A percentile compares a stretch with the other conserved stretches of the same genome.
phyloP scores from a whole-genome alignment of 2,113 vertebrate genomes.

The Pardalotus punctatus region DNA sequence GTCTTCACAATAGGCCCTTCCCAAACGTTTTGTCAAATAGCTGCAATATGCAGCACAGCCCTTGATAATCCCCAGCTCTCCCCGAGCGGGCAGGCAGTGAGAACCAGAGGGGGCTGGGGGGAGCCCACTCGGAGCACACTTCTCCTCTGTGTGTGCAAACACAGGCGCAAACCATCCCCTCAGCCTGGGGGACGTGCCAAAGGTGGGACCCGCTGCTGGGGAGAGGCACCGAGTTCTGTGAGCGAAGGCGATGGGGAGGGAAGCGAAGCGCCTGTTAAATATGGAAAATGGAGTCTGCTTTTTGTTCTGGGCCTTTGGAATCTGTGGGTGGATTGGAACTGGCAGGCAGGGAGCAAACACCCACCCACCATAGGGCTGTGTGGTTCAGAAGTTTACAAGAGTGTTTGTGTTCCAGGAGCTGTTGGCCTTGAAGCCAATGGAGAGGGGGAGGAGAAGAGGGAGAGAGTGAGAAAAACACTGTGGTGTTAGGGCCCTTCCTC shows the following conservation, averaged over 20 bases:
- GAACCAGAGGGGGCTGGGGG: not conserved
- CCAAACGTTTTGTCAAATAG: not conserved
- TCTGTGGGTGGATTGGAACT: slow-evolving; percentile 70
- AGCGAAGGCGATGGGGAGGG: not conserved
- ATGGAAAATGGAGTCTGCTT: slow-evolving; percentile 63
- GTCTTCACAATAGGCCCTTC: not conserved
- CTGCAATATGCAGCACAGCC: not conserved
- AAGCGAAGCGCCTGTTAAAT: slow-evolving; percentile 16
- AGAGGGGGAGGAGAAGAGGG: slow-evolving; percentile 46
- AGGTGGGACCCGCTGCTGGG: not conserved
- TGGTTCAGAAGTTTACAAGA: slow-evolving; percentile 73
- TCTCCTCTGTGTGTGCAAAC: not conserved
- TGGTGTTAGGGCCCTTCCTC: slow-evolving; percentile 63
- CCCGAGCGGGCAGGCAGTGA: not conserved
- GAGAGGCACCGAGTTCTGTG: not conserved
- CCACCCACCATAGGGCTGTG: slow-evolving; percentile 67
- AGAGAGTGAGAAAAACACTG: slow-evolving; percentile 56
- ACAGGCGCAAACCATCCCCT: not conserved
- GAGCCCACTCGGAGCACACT: not conserved
- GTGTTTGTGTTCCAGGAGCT: slow-evolving; percentile 67
- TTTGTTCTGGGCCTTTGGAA: slow-evolving; percentile 65
- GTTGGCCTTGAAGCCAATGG: slow-evolving; percentile 63
- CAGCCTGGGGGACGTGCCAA: not conserved
- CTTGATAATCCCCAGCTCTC: not conserved
- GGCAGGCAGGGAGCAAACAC: slow-evolving; percentile 70